Evolutionary conservation across 2,888 invertebrate genomes (phyloP), one percentile per base, ranked within the genome.

Genomic region (Drosophila longiperda): DNA sequence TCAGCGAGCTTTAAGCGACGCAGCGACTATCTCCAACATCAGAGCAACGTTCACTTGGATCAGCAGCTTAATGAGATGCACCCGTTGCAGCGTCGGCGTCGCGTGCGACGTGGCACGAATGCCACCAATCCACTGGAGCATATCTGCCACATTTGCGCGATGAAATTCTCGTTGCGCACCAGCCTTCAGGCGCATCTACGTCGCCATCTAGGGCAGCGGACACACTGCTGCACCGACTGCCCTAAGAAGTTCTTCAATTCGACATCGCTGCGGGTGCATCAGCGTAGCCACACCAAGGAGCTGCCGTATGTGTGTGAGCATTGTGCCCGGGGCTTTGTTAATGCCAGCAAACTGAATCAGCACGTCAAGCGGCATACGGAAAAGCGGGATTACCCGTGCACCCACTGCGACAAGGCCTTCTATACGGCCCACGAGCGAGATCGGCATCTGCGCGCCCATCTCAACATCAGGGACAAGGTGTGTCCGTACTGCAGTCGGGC

Each of bases 291-390:
- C 55, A 92, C 91, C 61, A 92, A 92, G 68, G 91, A 90, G 45
- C 78, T 84, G 69, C 91, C 91, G 7, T 91, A 90, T 34, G 90
- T 92, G 0, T 92, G 92, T 17, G 92, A 92, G 49, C 85, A 88
- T 23, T 92, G 92, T 32, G 92, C 90, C n/a, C 86, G 89, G 0
- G 83, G 86, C 3, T 92, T 91, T 45, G 90, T 91, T 0, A 92
- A 91, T 55, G 91, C 84, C 71, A 91, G 92, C 62, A 92, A 92
- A 40, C 75, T 92, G 23, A 92, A 92, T 69, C 92, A 91, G 73
- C 92, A 92, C 20, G 82, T 90, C 0, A 91, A 92, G 40, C 80
- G 91, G 1, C 92, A 92, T 17, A 72, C 70, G 3, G 84, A 87
- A 58, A 73, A 91, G 32, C 88, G 91, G 1, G 91, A 91, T 34